These are phyloP conservation scores for Euwallacea similis DNA, from an alignment of 1,140 invertebrate species.

Conservation along the genomic window DNA sequence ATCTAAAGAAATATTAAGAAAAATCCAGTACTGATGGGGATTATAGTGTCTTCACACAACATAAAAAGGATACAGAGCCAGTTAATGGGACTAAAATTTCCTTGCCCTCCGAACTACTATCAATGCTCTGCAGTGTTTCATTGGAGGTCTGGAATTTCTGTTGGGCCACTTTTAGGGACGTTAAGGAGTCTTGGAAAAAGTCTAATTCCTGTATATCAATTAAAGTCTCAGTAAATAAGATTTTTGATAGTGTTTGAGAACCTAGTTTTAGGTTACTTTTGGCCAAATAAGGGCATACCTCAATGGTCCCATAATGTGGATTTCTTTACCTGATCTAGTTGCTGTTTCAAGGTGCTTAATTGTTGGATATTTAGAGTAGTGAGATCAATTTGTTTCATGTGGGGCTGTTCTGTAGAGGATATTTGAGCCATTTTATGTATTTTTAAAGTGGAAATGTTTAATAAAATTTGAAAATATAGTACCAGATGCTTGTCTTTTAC, in stretches of 20 bases:
- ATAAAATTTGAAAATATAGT: background rate
- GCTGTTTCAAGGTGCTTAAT: slow-evolving; percentile 79
- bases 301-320: background rate
- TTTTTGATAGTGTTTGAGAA: background rate
- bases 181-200: slow-evolving; percentile 84
- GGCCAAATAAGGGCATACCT: slow-evolving; percentile 16
- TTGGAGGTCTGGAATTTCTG: slow-evolving; percentile 86
- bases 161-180: slow-evolving; percentile 87
- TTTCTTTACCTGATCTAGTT: slow-evolving; percentile 75
- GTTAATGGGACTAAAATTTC: slow-evolving; percentile 89
- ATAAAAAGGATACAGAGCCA: slow-evolving; percentile 70
- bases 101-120: slow-evolving; percentile 71
- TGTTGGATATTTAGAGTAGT: slow-evolving; percentile 77
- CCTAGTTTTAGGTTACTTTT: background rate
- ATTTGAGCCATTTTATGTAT: slow-evolving; percentile 60
- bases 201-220: slow-evolving; percentile 71
- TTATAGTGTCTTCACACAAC: background rate
- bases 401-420: slow-evolving; percentile 60
- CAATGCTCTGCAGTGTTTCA: slow-evolving; percentile 80
- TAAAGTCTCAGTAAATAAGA: slow-evolving; percentile 2
- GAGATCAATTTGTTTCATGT: slow-evolving; percentile 75
- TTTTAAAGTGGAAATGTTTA: background rate
- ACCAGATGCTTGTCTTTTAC: too few relatives aligned
- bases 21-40: background rate
- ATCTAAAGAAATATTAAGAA: slow-evolving; percentile 62